phyloP scores from a whole-genome alignment of 2,113 vertebrate genomes.

The Pardalotus punctatus region DNA sequence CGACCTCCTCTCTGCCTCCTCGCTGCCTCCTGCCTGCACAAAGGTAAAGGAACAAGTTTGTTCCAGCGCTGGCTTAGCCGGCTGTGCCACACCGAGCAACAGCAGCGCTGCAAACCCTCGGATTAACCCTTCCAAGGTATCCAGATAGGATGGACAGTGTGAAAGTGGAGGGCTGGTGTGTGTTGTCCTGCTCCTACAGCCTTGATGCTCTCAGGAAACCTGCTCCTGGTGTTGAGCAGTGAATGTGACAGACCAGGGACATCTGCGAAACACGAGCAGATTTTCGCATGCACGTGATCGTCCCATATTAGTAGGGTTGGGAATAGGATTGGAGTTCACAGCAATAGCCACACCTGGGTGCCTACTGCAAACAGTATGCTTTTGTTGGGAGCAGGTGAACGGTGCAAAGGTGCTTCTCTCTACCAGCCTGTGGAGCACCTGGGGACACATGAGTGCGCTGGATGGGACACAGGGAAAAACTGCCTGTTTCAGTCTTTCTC shows the following conservation, averaged over 20 bases:
- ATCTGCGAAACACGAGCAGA: rapidly evolving
- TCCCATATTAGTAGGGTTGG: rapidly evolving
- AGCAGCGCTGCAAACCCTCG: neutral
- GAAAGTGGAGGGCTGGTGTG: rapidly evolving
- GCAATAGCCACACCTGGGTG: neutral
- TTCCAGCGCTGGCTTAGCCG: neutral
- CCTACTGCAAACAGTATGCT: neutral
- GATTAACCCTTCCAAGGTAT: neutral
- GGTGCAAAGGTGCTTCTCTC: neutral
- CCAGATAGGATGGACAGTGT: neutral
- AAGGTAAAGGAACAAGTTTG: neutral
- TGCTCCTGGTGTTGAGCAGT: neutral
- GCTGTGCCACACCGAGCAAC: neutral
- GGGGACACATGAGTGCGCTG: neutral
- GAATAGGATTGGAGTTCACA: neutral
- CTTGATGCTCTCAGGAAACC: neutral
- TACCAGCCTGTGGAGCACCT: neutral
- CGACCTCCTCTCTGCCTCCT: neutral
- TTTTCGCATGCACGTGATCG: rapidly evolving
- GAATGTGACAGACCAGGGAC: neutral
- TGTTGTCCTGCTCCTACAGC: neutral
- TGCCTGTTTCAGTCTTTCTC: neutral
- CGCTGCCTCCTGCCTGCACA: neutral
- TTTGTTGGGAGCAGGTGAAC: neutral
- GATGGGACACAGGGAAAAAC: neutral